Conservation (phyloP, 2,888 invertebrate species). For the Unio delphinus region DNA sequence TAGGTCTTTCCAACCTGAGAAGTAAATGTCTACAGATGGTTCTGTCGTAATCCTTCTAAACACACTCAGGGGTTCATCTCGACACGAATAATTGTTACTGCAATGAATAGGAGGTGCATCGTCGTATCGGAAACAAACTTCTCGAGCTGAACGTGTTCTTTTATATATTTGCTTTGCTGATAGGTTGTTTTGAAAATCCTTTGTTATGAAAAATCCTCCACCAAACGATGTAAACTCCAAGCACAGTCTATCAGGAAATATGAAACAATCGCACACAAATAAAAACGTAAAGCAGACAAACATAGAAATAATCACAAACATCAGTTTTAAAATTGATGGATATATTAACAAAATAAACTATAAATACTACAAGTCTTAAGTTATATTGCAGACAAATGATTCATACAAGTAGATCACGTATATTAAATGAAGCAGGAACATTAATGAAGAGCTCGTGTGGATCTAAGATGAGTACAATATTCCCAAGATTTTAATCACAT, state of each 20-base stretch:
- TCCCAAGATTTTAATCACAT: no score
- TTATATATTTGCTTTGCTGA: conserved; percentile 5
- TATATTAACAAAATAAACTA: no score
- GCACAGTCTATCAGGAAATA: conserved; percentile 23
- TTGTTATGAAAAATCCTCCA: conserved; percentile 23
- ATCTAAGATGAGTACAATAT: no score
- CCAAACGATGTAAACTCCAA: conserved; percentile 13
- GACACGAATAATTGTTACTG: conserved; percentile 7
- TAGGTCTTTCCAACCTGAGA: conserved; percentile 36
- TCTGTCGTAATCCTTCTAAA: conserved; percentile 13
- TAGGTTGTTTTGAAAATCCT: neutral
- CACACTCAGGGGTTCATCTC: conserved; percentile 20
- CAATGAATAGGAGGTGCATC: conserved; percentile 20
- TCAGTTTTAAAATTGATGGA: no score
- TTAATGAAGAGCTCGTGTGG: no score
- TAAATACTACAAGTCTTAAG: no score
- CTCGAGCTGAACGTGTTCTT: conserved; percentile 1
- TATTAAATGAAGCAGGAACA: no score
- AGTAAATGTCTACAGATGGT: conserved; percentile 11
- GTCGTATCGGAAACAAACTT: conserved; percentile 26
- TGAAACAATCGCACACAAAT: no score
- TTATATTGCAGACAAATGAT: no score
- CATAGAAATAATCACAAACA: no score
- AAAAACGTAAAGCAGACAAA: no score
- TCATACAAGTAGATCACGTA: no score